These are phyloP conservation scores for Ganaspis brasiliensis DNA, from an alignment of 2,888 invertebrate genomes.

Conservation along the genomic window DNA sequence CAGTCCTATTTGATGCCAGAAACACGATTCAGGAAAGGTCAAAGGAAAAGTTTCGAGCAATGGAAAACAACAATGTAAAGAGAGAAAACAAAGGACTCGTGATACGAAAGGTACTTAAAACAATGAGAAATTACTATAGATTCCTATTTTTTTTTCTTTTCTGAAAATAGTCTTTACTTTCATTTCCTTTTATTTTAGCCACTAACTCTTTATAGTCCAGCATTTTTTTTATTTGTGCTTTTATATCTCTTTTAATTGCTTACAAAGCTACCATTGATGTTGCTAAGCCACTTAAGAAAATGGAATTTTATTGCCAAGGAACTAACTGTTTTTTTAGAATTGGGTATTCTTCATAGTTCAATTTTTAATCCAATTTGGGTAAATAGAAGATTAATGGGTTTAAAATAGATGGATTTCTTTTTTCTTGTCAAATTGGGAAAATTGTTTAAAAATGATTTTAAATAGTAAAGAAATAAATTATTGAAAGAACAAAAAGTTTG, in stretches of 20 bases:
- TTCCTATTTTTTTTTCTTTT: neutral
- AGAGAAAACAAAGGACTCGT: neutral
- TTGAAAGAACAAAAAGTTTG: too few species aligned
- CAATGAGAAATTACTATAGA: conserved; percentile 12
- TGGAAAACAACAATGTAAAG: neutral
- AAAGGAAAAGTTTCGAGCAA: neutral
- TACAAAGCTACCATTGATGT: neutral
- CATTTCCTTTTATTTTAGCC: neutral
- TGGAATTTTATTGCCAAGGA: neutral
- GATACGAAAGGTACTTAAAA: neutral
- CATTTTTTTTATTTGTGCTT: neutral
- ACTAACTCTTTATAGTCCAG: neutral
- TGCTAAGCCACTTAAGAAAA: neutral
- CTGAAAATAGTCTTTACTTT: neutral
- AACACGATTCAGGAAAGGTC: neutral
- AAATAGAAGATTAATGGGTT: too few species aligned
- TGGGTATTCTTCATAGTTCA: neutral
- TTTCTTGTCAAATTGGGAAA: too few species aligned
- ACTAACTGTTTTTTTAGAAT: neutral
- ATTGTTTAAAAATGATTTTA: too few species aligned
- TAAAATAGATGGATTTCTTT: too few species aligned
- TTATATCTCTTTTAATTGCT: neutral
- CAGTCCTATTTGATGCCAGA: conserved; percentile 9
- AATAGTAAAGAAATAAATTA: too few species aligned
- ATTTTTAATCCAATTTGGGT: too few species aligned